A percentile compares a stretch with the other conserved stretches of the same genome.
Conservation (phyloP, 2,797 vertebrate species). For the Enteromius argenteus region DNA sequence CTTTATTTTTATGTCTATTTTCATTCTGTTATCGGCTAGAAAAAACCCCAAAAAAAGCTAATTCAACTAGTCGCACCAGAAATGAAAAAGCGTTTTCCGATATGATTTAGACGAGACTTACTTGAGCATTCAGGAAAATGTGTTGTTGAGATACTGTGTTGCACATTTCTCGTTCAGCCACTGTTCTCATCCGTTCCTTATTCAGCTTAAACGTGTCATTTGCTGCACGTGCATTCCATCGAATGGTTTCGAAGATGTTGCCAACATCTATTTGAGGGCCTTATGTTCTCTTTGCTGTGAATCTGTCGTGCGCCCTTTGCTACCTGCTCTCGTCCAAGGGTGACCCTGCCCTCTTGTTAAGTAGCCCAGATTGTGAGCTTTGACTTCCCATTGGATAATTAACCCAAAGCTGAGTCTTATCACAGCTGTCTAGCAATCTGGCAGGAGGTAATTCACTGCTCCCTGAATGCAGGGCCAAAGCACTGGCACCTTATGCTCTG, state of each 20-base stretch:
- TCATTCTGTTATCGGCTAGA: neutral
- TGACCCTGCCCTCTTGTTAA: constrained; percentile 65
- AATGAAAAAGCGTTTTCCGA: neutral
- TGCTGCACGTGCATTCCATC: neutral
- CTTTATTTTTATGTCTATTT: neutral
- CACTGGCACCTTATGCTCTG: constrained; percentile 82
- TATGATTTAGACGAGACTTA: neutral
- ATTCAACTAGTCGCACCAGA: neutral
- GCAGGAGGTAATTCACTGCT: constrained; percentile 79
- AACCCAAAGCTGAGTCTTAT: constrained; percentile 73
- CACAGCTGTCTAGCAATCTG: constrained; percentile 78
- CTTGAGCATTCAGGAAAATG: neutral
- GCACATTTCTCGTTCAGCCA: neutral
- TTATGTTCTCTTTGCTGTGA: constrained; percentile 13
- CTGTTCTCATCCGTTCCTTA: neutral
- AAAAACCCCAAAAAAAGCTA: neutral
- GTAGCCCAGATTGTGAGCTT: constrained; percentile 67
- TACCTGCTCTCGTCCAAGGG: constrained; percentile 51
- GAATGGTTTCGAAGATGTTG: neutral
- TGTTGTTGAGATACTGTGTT: neutral
- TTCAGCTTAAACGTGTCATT: neutral
- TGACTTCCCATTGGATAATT: constrained; percentile 77
- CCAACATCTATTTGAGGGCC: neutral
- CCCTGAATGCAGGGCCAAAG: constrained; percentile 73
- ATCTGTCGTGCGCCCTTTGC: constrained; percentile 15